Base-by-base conservation (phyloP, 1,140 invertebrate genomes). In the Drepana arcuata region DNA sequence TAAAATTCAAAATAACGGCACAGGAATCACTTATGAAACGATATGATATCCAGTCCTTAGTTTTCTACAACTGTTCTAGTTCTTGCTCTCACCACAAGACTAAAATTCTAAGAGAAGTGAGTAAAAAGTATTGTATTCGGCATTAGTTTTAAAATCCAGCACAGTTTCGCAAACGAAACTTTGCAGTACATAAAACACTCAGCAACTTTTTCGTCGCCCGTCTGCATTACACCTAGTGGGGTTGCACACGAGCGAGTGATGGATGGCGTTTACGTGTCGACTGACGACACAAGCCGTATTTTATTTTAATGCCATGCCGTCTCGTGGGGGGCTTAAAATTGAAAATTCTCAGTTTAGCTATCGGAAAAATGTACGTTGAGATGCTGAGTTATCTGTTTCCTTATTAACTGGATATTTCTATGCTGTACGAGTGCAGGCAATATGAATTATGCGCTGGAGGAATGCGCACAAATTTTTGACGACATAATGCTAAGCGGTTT, bases 231-330 rank as follows among this genome's bases (percentile, higher is more conserved):
- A 24, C 16, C 34, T 34, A 62, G 62, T 59, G 62, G 57, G 53
- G 58, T 48, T 43, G 41, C 58, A 65, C 52, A 64, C 65, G 53
- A 42, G 16, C 41, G 28, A 15, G 40, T 75, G 75, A 81, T 78
- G 69, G 73, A 81, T 81, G 58, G 64, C 51, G 48, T 46, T 54
- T 78, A 81, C 77, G 75, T 80, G 75, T 75, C 67, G 70, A 44
- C 58, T 48, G 60, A 47, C 60, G 56, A 63, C 62, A 57, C 42
- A 31, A 45, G 33, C 32, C 61, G 53, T 72, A 68, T 71, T 75
- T 75, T 79, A 75, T 75, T 79, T 70, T 74, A 79, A 79, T 68
- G 58, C 61, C 55, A 55, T 54, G 47, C 48, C 34, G 30, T 44
- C 55, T 40, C 45, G 28, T 34, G 55, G 45, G 55, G 51, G 53